Percentiles rank a stretch among this genome's conserved stretches.
Conservation (phyloP, 2,113 vertebrate species). For the Phrynosoma blainvillii region DNA sequence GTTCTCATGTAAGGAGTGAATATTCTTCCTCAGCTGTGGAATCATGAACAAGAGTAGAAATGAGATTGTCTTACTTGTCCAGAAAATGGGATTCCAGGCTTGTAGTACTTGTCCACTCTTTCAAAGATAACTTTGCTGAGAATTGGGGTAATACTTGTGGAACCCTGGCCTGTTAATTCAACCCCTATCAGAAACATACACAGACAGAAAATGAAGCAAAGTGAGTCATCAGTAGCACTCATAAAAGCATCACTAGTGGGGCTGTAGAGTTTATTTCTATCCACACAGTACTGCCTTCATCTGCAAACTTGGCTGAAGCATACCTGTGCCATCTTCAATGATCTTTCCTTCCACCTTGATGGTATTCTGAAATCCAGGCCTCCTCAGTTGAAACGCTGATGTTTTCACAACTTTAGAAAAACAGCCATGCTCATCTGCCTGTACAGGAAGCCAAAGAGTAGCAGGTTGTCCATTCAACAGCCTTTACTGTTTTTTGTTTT, state of each 20-base stretch:
- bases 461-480: no score
- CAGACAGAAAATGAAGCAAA: no score
- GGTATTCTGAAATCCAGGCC: constrained; percentile 66
- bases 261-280: no score
- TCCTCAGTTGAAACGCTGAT: constrained; percentile 74
- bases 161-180: constrained; percentile 60
- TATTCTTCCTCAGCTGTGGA: no score
- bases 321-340: constrained; percentile 79
- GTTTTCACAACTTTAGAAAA: constrained; percentile 66
- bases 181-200: constrained; percentile 55
- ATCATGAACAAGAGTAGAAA: no score
- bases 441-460: not conserved
- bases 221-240: no score
- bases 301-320: not conserved
- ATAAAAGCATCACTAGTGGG: no score
- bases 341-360: constrained; percentile 72
- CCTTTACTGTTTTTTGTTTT: no score
- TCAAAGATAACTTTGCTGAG: constrained; percentile 74
- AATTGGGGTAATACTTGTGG: constrained; percentile 62
- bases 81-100: constrained; percentile 74
- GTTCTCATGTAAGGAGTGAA: no score
- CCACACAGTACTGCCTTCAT: not conserved
- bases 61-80: constrained; percentile 65
- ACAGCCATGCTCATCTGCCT: constrained; percentile 75
- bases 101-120: constrained; percentile 66